Base-by-base conservation (phyloP, 2,113 vertebrate species). In the Thalassarche chlororhynchos region DNA sequence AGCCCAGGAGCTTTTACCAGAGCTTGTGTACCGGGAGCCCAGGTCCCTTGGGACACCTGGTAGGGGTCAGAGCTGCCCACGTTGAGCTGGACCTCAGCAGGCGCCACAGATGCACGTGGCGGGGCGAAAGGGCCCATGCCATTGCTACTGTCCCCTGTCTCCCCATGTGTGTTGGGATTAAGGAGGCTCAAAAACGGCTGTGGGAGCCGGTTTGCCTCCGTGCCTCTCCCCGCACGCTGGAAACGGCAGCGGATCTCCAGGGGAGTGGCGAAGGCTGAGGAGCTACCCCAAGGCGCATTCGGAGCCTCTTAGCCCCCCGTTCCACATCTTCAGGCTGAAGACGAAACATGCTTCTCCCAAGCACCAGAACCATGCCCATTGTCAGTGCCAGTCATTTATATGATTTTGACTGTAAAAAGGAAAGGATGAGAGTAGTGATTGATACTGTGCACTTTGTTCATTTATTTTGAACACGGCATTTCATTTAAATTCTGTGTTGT, bases 401-500 rank as follows among this genome's bases (percentile, higher is more conserved):
- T 14, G 12, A 66, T 72, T 89, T 91, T 69, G 49, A 62, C 25
- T 32, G 28, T 49, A 61, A 55, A 74, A n/a, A 38, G 6, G 26
- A 83, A 80, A 78, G 38, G 28, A 49, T 5, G 9, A 65, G 47
- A 7, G n/a, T 28, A 64, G 65, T 47, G 87, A 65, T 32, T 76
- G 78, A 70, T 46, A 69, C 42, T 36, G 36, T 1, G 0, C 38
- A 34, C 17, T 44, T 84, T 68, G 47, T 92, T 93, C 24, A 1
- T 84, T 94, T 66, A 28, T 72, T 94, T 18, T 80, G 78, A 87
- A 62, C 61, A 58, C 0, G 2, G 47, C 42, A 52, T 96, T 94
- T 96, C 29, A 95, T 97, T 97, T 96, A 94, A 91, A 97, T 96
- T 96, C 93, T 79, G 52, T 91, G 65, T 72, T 82, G 72, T 85